Evolutionary conservation across 2,888 invertebrate species (phyloP).

Genomic region (Diplolepis rosae): DNA sequence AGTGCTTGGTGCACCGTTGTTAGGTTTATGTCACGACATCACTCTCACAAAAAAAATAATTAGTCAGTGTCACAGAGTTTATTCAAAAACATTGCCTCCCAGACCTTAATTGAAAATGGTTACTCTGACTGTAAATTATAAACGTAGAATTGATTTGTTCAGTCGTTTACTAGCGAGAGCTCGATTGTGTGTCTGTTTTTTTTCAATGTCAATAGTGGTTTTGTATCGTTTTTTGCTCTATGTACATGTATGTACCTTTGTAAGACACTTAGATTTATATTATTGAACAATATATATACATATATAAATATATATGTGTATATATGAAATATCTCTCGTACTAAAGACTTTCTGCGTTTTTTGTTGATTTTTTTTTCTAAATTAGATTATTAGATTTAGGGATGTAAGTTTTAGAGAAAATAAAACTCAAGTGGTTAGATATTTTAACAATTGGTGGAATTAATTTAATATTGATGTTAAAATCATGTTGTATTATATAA

Average conservation of each 20-base stretch:
- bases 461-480: neutral
- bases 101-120: neutral
- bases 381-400: neutral
- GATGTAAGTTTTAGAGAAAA: conserved; percentile 15
- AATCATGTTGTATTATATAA: neutral
- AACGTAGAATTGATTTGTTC: conserved; percentile 1
- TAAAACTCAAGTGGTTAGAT: conserved; percentile 6
- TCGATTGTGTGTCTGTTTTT: conserved; percentile 35
- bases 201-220: conserved; percentile 52
- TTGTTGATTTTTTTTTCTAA: conserved; percentile 16
- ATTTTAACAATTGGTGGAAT: neutral
- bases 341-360: conserved; percentile 35
- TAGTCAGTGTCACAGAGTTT: conserved; percentile 33
- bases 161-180: conserved; percentile 24
- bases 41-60: conserved; percentile 1
- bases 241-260: conserved; percentile 62
- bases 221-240: conserved; percentile 61
- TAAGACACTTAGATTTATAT: conserved; percentile 65
- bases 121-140: conserved; percentile 31
- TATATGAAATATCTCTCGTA: conserved; percentile 56
- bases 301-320: too few species aligned
- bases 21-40: conserved; percentile 2
- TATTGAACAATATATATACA: conserved; percentile 56
- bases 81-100: conserved; percentile 10
- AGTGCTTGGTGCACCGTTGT: conserved; percentile 28